A percentile compares a stretch with the other conserved stretches of the same genome.
Evolutionary conservation across 2,888 invertebrate species (phyloP).

Genomic region (Zele albiditarsus): DNA sequence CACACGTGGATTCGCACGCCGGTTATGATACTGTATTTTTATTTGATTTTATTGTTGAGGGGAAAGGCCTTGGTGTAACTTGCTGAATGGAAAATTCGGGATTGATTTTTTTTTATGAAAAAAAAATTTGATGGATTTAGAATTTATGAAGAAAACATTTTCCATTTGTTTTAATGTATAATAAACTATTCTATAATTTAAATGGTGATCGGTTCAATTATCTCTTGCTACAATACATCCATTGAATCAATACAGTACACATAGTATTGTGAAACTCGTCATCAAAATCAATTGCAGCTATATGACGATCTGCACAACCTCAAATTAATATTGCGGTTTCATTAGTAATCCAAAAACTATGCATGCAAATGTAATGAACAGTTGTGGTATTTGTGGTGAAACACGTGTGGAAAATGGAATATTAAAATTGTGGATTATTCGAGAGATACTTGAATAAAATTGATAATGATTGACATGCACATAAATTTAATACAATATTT

Average conservation of each 20-base stretch:
- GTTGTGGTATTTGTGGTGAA: conserved; percentile 2
- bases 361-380: not conserved
- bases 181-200: too few species aligned
- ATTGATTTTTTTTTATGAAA: too few species aligned
- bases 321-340: conserved; percentile 7
- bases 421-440: not conserved
- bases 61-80: too few species aligned
- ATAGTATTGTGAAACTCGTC: too few species aligned
- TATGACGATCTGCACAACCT: not conserved
- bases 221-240: too few species aligned
- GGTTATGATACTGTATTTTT: not conserved
- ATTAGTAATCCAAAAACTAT: not conserved
- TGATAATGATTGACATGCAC: not conserved
- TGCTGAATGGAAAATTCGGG: too few species aligned
- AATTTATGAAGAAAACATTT: too few species aligned
- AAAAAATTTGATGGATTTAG: too few species aligned
- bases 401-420: conserved; percentile 2
- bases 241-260: too few species aligned
- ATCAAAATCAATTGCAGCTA: not conserved
- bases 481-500: conserved; percentile 11
- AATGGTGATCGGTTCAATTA: too few species aligned
- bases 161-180: too few species aligned
- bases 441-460: conserved; percentile 21
- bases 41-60: not conserved
- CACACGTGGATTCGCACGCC: conserved; percentile 30